Evolutionary conservation across 2,113 vertebrate species (phyloP), one percentile per base, ranked within the genome.

Genomic region (Epinephelus cyanopodus): DNA sequence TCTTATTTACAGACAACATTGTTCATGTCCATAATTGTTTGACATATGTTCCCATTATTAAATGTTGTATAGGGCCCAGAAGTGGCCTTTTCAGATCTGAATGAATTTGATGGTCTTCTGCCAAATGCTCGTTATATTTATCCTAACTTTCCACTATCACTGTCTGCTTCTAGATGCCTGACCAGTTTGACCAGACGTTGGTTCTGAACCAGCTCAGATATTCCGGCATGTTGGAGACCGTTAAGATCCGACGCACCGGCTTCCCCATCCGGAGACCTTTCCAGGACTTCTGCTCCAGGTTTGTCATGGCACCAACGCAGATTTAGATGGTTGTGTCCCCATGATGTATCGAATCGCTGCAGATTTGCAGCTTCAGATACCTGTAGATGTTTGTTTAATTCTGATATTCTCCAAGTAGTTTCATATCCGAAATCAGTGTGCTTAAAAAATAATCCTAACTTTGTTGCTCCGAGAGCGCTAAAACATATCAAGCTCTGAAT

Each of bases 121-220:
- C 25, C 25, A 17, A 47, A 47, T 2, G 0, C 25, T 8, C 25
- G 21, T 61, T 19, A 17, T 29, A 5, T 48, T 48, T n/a, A 15
- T 45, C 17, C 23, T 60, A 6, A 23, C 6, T 25, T 1, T 17
- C 7, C 21, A 3, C 25, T n/a, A 3, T 17, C 5, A 0, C 3
- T 14, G 48, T 70, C 50, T 64, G 7, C 11, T 25, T 39, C 5
- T 1, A 84, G 82, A 84, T 98, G 97, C 97, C 98, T 25, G 97
- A 98, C 86, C 97, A 96, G 77, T 99, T 99, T 90, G 98, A 99
- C 93, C 97, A 97, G 94, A 95, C 96, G 0, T 93, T 99, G 68
- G 98, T 99, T 80, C 95, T 99, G 63, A 99, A 99, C 94, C 98
- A 99, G 95, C 96, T 99, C 92, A 93, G 96, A 21, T 99, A 99